Conservation (phyloP, 1,140 invertebrate species). For the Euwallacea fornicatus region DNA sequence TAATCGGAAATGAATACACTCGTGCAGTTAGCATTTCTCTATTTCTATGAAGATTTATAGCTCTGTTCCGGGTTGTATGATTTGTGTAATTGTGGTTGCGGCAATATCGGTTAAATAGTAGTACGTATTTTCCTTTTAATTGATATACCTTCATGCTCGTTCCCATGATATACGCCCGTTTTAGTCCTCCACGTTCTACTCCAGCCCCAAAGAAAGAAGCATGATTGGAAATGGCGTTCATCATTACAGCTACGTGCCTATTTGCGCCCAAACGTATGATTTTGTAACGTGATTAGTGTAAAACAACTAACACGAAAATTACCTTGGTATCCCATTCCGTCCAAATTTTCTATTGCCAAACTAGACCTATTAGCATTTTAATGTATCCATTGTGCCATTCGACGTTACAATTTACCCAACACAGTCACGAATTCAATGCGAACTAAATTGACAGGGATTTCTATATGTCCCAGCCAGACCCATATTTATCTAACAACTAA, state of each 20-base stretch:
- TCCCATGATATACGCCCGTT: not conserved
- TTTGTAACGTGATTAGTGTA: not conserved
- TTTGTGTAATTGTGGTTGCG: slow-evolving; percentile 9
- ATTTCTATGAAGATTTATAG: slow-evolving; percentile 30
- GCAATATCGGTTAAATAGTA: slow-evolving; percentile 2
- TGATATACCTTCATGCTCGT: not conserved
- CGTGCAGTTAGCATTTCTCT: slow-evolving; percentile 26
- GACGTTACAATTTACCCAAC: slow-evolving; percentile 34
- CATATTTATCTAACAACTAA: too few species aligned
- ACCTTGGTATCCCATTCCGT: not conserved
- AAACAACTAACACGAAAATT: slow-evolving; percentile 1
- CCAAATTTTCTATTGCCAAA: slow-evolving; percentile 37
- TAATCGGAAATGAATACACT: slow-evolving; percentile 35
- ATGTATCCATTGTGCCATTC: slow-evolving; percentile 42
- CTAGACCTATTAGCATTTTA: slow-evolving; percentile 43
- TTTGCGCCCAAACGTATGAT: too few species aligned
- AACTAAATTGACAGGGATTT: slow-evolving; percentile 20
- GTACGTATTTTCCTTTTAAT: not conserved
- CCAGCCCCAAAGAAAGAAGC: too few species aligned
- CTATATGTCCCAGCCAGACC: slow-evolving; percentile 1
- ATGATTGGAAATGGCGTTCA: too few species aligned
- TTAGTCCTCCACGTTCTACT: too few species aligned
- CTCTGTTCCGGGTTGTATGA: slow-evolving; percentile 9
- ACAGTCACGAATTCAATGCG: slow-evolving; percentile 33
- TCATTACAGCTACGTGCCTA: too few species aligned